A percentile compares a stretch with the other conserved stretches of the same genome.
phyloP scores from a whole-genome alignment of 2,888 invertebrate genomes.

The Macaria notata region DNA sequence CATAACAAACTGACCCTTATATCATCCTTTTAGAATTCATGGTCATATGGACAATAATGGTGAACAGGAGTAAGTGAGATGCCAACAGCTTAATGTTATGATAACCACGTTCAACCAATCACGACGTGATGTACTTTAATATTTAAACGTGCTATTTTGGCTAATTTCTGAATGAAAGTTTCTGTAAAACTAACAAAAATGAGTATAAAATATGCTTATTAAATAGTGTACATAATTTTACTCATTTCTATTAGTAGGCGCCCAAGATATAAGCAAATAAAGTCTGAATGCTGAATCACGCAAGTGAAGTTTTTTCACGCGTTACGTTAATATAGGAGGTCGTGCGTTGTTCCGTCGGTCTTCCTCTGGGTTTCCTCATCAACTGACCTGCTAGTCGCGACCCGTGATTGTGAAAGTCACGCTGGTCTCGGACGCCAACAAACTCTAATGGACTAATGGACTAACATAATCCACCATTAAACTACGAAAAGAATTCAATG shows the following conservation, averaged over 20 bases:
- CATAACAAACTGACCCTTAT: no score
- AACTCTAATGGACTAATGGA: neutral
- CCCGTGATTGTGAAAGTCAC: conserved; percentile 13
- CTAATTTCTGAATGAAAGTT: no score
- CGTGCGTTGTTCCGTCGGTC: conserved; percentile 10
- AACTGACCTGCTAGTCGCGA: conserved; percentile 26
- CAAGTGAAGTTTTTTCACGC: conserved; percentile 21
- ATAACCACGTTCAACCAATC: no score
- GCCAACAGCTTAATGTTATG: no score
- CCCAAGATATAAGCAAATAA: conserved; percentile 4
- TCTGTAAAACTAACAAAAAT: neutral
- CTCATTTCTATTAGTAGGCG: neutral
- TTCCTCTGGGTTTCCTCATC: conserved; percentile 30
- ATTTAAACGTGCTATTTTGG: no score
- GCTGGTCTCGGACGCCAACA: conserved; percentile 28
- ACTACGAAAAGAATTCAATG: neutral
- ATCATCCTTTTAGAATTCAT: neutral
- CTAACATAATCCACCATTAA: neutral
- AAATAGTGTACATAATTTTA: neutral
- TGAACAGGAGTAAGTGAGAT: no score
- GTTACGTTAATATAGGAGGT: neutral
- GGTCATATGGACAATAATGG: neutral
- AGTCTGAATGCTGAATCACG: conserved; percentile 26
- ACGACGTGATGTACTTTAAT: no score
- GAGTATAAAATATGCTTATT: neutral